A percentile compares a stretch with the other conserved stretches of the same genome.
These are phyloP conservation scores for Carduelis carduelis DNA, from an alignment of 2,797 vertebrate genomes.

Conservation along the genomic window DNA sequence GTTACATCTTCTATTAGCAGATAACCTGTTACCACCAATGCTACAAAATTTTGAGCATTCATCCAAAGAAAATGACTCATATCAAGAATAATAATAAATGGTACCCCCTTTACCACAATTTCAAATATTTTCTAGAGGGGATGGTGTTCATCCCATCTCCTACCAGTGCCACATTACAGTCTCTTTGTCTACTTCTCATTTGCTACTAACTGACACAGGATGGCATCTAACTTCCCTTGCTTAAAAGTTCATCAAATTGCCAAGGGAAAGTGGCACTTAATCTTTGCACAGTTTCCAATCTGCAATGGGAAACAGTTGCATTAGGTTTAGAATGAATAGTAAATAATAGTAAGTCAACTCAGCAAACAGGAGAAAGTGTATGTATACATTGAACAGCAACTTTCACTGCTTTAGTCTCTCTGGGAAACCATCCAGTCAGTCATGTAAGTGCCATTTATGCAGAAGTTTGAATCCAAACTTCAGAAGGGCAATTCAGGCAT, in stretches of 20 bases:
- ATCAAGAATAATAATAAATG: neutral
- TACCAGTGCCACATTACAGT: neutral
- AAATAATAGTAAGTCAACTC: neutral
- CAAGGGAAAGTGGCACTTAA: neutral
- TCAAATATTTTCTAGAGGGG: neutral
- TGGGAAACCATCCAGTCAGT: neutral
- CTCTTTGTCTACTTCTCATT: neutral
- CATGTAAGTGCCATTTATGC: neutral
- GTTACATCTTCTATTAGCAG: neutral
- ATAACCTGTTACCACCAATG: neutral
- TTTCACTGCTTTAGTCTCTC: neutral
- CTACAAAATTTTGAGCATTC: neutral
- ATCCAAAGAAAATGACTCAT: neutral
- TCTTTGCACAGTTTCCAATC: neutral
- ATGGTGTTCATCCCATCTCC: neutral
- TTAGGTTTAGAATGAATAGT: neutral
- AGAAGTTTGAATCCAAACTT: neutral
- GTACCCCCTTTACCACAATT: neutral
- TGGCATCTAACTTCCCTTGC: neutral
- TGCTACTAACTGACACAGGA: neutral
- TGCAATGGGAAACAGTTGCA: neutral
- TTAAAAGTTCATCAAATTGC: neutral
- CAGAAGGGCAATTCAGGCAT: neutral
- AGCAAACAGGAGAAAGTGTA: neutral
- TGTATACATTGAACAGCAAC: neutral